Evolutionary conservation across 2,797 vertebrate genomes (phyloP).

Genomic region (Paedocypris micromegethes): DNA sequence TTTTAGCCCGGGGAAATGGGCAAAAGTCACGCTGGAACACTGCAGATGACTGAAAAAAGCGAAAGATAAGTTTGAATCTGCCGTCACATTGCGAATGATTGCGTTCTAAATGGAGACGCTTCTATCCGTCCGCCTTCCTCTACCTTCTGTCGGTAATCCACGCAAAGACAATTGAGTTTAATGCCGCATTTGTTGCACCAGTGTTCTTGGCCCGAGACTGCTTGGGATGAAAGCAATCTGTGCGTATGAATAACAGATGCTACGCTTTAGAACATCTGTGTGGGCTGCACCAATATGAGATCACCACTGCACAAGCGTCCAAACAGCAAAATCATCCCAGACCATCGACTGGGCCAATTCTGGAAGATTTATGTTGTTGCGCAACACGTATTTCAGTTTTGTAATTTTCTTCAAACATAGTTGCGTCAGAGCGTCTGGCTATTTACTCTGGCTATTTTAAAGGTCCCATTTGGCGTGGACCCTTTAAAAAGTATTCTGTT

Average conservation of each 20-base stretch:
- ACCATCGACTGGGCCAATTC: constrained; percentile 3
- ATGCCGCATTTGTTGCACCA: constrained; percentile 32
- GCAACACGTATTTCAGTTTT: neutral
- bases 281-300: constrained; percentile 29
- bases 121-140: constrained; percentile 31
- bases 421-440: too few relatives aligned
- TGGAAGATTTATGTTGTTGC: constrained; percentile 9
- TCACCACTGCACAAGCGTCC: constrained; percentile 30
- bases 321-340: constrained; percentile 12
- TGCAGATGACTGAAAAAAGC: constrained; percentile 49
- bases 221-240: constrained; percentile 22
- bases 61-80: constrained; percentile 60
- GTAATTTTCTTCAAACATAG: too few relatives aligned
- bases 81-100: constrained; percentile 53
- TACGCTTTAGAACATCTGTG: constrained; percentile 23
- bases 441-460: too few relatives aligned
- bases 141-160: constrained; percentile 14
- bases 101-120: constrained; percentile 55
- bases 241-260: constrained; percentile 22
- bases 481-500: too few relatives aligned
- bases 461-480: too few relatives aligned
- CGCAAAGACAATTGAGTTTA: constrained; percentile 22
- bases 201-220: constrained; percentile 17
- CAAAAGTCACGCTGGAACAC: constrained; percentile 53
- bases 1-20: constrained; percentile 68